Base-by-base conservation (phyloP, 2,888 invertebrate genomes). In the Diaperis boleti region DNA sequence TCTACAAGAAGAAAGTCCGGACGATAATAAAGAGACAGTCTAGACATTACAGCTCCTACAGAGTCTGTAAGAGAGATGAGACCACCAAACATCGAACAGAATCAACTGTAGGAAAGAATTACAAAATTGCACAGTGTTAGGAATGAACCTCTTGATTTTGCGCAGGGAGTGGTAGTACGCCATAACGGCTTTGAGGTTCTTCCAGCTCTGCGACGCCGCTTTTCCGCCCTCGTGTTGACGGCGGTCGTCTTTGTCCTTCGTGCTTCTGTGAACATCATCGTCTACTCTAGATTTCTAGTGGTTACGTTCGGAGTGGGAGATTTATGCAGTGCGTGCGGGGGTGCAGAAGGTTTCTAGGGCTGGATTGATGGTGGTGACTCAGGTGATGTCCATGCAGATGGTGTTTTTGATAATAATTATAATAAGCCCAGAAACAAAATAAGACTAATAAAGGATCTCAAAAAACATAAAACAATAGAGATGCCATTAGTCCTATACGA, bases 131-230 rank as follows among this genome's bases (percentile, higher is more conserved):
- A 52, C 59, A 63, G 35, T 54, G 52, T 63, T 47, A 55, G 55
- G 35, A 54, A 67, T 68, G 69, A 75, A 92, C 93, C 93, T 93
- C 90, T 93, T 92, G 85, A 94, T 93, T 86, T 92, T 92, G 85
- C 93, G 88, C 81, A 94, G 88, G 76, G 92, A 89, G 84, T 92
- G 90, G 87, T 93, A 93, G 86, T 92, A 92, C 79, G 92, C 91
- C 92, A 93, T 91, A 80, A 92, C 93, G 77, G 92, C 92, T 80
- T 92, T 88, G 76, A 94, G 88, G 85, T 92, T 92, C 83, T 90
- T 89, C 93, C 93, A 94, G 82, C 91, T 92, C 85, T 91, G 92
- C 80, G 79, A 78, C 11, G 80, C 81, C 66, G 70, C 72, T 67
- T 74, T 75, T 70, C 71, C 68, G 69, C 73, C 55, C 66, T 65